Base-by-base conservation (phyloP, 2,113 vertebrate genomes). In the Pangasianodon hypophthalmus region DNA sequence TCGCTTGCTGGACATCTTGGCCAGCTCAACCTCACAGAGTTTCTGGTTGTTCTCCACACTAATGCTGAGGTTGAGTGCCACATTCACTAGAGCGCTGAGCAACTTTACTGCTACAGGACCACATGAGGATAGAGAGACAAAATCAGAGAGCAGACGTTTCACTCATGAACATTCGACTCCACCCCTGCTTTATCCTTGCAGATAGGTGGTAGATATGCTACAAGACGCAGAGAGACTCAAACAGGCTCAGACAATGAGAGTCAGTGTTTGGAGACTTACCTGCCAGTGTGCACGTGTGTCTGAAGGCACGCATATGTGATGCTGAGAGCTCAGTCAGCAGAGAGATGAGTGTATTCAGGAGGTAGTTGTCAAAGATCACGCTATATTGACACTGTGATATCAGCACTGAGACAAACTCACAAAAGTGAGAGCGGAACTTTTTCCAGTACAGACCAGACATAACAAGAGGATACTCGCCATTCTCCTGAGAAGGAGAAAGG, bases 221-320 rank as follows among this genome's bases (percentile, higher is more conserved):
- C 10, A 75, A 75, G 24, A 50, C 24, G 26, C 82, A 67, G 24
- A 85, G 3, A 60, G 58, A 64, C 21, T 62, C 41, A 75, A 77
- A 77, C 73, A 79, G 26, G 58, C 18, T 84, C 14, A 19, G 41
- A 46, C 37, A 62, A 4, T 16, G 29, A 67, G 62, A 71, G 2
- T 86, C 85, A 32, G 64, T 11, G 44, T 86, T 71, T 86, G 21
- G 64, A 69, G 48, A 79, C 91, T 93, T 94, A 98, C 98, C 98
- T 94, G 97, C 97, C 19, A 98, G 96, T 10, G 97, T 97, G 92
- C 97, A 97, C n/a, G 98, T 98, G 94, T 98, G 98, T 88, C 97
- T 96, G 92, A 98, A 98, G 0, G 97, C 97, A 52, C 97, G 95
- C 41, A 98, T 93, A 58, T 93, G 93, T 0, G 97, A 98, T 93